Base-by-base conservation (phyloP, 1,140 invertebrate genomes). In the Drosophila willistoni region DNA sequence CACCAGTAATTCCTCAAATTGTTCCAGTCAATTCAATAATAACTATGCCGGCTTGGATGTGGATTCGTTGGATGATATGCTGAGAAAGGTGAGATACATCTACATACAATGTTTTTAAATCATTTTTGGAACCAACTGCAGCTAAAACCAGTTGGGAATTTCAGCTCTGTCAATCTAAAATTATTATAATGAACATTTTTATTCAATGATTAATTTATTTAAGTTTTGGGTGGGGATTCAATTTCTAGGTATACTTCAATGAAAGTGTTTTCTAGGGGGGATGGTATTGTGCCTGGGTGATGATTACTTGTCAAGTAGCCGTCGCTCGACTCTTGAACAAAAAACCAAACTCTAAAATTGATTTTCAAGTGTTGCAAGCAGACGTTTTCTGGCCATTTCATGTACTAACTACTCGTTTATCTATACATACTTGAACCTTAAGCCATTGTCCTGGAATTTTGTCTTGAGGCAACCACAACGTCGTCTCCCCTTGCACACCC, bases 41-140 rank as follows among this genome's bases (percentile, higher is more conserved):
- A 95, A 95, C 93, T 95, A 95, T 92, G 94, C 94, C 91, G 93
- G 95, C 92, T 93, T 95, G 93, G 95, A 96, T 93, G 96, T 96
- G 94, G 95, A 96, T 90, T 96, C 96, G 75, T 93, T 96, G 77
- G 95, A 96, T 92, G 96, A 96, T 93, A 96, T 96, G 95, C 94
- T 96, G 90, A 94, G 95, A 91, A 96, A 96, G 95, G 95, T 96
- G 94, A 94, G 71, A 29, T 1, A 12, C 25, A 14, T 14, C 29
- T 1, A 12, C 36, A 14, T 14, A 12, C 5, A 33, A 9, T n/a
- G 1, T 6, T 25, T 6, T 10, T 7, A 55, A 12, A 54, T 22
- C 3, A 25, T 25, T 10, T 10, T 39, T 39, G 0, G 2, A 3
- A 3, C 22, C 29, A 6, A 29, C 6, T 29, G 29, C 6, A 29